Conservation (phyloP, 2,888 invertebrate species). For the Embidobia sp. region DNA sequence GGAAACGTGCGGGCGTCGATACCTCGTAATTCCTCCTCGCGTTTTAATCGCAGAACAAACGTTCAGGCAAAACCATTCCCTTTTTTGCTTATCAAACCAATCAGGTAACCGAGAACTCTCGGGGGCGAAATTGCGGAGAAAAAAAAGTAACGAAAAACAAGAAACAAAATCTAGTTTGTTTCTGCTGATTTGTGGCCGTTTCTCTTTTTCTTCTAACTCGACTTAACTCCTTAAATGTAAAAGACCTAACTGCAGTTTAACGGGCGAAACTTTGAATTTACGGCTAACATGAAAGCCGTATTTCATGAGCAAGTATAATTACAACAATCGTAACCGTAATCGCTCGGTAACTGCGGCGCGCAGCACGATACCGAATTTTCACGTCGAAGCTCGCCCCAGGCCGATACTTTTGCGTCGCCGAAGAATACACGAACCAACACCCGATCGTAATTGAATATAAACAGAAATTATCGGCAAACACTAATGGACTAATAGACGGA, state of each 20-base stretch:
- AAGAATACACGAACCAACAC: neutral
- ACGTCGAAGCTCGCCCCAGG: conserved; percentile 9
- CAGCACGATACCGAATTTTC: conserved; percentile 11
- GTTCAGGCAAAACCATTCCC: conserved; percentile 52
- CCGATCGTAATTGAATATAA: conserved; percentile 17
- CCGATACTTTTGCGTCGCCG: conserved; percentile 17
- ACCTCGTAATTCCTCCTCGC: conserved; percentile 55
- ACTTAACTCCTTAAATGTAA: conserved; percentile 26
- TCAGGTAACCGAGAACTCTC: no score
- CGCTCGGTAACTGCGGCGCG: conserved; percentile 17
- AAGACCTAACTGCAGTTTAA: conserved; percentile 42
- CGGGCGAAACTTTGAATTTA: conserved; percentile 37
- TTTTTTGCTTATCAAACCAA: no score
- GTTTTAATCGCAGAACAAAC: conserved; percentile 65
- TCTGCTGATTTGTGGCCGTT: no score
- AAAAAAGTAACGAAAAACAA: no score
- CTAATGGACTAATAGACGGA: no score
- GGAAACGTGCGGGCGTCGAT: conserved; percentile 57
- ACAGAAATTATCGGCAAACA: neutral
- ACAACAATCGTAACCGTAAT: conserved; percentile 40
- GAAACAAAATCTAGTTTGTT: no score
- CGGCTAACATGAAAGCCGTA: conserved; percentile 24
- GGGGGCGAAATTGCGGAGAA: no score
- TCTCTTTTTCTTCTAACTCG: no score
- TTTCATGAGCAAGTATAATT: conserved; percentile 47